Conservation (phyloP, 2,888 invertebrate genomes). For the Panorpa germanica region DNA sequence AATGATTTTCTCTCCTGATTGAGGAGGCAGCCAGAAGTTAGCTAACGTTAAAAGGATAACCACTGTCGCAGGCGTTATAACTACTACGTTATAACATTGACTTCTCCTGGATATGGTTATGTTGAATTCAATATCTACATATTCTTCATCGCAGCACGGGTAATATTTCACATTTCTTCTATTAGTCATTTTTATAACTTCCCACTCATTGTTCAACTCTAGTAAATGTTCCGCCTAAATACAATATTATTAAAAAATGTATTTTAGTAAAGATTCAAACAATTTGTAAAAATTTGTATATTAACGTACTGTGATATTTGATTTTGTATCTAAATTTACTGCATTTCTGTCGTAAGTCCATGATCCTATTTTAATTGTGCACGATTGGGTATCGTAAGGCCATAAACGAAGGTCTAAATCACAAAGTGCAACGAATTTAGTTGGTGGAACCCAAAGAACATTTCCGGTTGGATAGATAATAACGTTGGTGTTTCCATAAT, state of each 20-base stretch:
- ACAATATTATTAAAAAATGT: no score
- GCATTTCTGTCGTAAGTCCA: conserved; percentile 48
- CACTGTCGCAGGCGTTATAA: conserved; percentile 39
- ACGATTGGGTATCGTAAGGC: conserved; percentile 57
- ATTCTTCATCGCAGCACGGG: conserved; percentile 33
- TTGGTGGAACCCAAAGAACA: conserved; percentile 46
- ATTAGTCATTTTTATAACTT: no score
- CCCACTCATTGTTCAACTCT: no score
- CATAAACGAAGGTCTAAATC: conserved; percentile 46
- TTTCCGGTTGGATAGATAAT: conserved; percentile 28
- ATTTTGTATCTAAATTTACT: no score
- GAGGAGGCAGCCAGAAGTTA: conserved; percentile 44
- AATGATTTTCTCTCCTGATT: conserved; percentile 42
- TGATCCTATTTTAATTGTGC: conserved; percentile 49
- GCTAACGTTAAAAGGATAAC: conserved; percentile 37
- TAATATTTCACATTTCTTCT: conserved; percentile 26
- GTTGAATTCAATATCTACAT: conserved; percentile 29
- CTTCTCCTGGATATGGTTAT: conserved; percentile 32
- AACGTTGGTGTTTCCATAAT: conserved; percentile 35
- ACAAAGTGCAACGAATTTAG: conserved; percentile 43
- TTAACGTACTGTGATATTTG: no score
- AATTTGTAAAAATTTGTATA: no score
- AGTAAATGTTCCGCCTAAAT: no score
- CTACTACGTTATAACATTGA: conserved; percentile 36
- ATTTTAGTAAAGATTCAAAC: no score